These are phyloP conservation scores for Lophura swinhoii DNA, from an alignment of 2,797 vertebrate genomes.

Conservation along the genomic window DNA sequence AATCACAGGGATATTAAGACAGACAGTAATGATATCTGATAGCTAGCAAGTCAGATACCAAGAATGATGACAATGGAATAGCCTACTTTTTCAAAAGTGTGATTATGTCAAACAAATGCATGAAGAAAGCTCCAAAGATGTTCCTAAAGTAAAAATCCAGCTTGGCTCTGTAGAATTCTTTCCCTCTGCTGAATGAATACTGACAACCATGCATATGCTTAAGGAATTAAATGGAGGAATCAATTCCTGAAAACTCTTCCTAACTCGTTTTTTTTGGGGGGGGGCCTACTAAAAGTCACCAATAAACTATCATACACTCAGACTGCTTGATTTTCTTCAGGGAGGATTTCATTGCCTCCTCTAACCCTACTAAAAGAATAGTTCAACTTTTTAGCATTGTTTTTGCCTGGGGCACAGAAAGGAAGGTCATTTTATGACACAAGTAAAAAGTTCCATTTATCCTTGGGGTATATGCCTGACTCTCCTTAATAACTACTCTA, in stretches of 20 bases:
- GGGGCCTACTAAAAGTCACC: conserved; percentile 3
- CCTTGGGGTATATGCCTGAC: conserved; percentile 50
- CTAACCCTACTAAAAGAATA: conserved; percentile 13
- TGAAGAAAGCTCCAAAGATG: not conserved
- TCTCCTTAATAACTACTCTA: conserved; percentile 10
- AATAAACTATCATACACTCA: not conserved
- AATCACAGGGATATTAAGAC: not conserved
- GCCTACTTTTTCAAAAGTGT: not conserved
- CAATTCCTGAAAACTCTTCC: not conserved
- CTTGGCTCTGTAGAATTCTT: not conserved
- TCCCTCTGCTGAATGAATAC: not conserved
- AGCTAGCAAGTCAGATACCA: not conserved
- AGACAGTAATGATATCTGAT: not conserved
- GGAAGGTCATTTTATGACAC: conserved; percentile 34
- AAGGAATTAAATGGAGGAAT: not conserved
- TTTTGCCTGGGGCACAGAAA: conserved; percentile 63
- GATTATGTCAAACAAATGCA: not conserved
- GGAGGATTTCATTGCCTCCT: conserved; percentile 4
- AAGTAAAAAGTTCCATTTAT: conserved; percentile 46
- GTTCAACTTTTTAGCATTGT: conserved; percentile 39
- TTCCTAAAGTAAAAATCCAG: not conserved
- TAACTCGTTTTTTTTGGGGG: not conserved
- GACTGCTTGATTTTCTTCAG: conserved; percentile 1
- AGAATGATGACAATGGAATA: not conserved
- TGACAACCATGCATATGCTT: not conserved